A percentile compares a stretch with the other conserved stretches of the same genome.
These are phyloP conservation scores for Empis livida DNA, from an alignment of 2,888 invertebrate genomes.

Conservation along the genomic window DNA sequence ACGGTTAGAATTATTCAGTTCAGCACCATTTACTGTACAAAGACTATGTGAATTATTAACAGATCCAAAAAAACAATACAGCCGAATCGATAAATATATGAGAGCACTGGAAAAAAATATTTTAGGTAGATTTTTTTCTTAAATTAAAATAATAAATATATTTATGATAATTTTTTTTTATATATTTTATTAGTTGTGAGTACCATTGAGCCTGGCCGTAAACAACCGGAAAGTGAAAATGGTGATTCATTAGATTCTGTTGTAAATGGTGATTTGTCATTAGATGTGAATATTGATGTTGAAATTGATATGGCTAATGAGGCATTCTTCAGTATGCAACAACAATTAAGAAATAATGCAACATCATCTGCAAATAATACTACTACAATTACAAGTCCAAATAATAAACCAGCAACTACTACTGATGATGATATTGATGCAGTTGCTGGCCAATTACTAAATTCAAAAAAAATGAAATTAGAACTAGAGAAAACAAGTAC, in stretches of 20 bases:
- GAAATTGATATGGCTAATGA: conserved; percentile 45
- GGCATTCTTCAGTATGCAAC: conserved; percentile 26
- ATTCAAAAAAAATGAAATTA: conserved; percentile 36
- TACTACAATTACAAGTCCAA: neutral
- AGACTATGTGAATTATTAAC: conserved; percentile 88
- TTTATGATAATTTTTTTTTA: neutral
- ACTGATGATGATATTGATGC: conserved; percentile 34
- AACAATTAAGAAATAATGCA: conserved; percentile 13
- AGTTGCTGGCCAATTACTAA: conserved; percentile 39
- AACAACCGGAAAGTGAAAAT: conserved; percentile 50
- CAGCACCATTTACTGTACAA: conserved; percentile 93
- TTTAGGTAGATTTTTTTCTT: conserved; percentile 32
- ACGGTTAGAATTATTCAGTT: conserved; percentile 67
- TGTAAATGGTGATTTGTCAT: conserved; percentile 37
- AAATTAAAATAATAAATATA: neutral
- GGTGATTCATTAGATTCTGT: conserved; percentile 44
- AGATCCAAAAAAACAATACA: conserved; percentile 86
- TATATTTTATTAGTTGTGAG: conserved; percentile 49
- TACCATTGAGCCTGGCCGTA: conserved; percentile 53
- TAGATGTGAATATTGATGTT: conserved; percentile 44
- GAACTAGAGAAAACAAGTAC: conserved; percentile 25
- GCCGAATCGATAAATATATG: conserved; percentile 92
- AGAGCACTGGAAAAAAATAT: conserved; percentile 93
- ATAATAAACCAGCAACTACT: conserved; percentile 8
- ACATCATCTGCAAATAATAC: neutral